These are phyloP conservation scores for Cephalopachus bancanus DNA, from an alignment of 2,797 vertebrate species.

Conservation along the genomic window DNA sequence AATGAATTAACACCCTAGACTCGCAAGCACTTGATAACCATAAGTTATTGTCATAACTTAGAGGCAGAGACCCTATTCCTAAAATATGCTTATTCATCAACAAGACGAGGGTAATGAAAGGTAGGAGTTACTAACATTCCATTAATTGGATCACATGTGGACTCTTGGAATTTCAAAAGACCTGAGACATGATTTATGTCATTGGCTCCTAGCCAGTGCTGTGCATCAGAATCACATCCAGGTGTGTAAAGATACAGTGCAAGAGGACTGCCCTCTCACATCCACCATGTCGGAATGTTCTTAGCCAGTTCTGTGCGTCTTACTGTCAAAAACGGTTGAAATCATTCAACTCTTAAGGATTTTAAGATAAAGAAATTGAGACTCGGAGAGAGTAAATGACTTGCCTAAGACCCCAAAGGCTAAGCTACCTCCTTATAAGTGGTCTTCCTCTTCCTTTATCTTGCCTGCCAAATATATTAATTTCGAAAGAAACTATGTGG, in stretches of 20 bases:
- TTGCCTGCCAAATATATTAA: conserved; percentile 56
- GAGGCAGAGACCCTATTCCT: conserved; percentile 9
- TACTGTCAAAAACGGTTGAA: conserved; percentile 18
- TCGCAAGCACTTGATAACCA: conserved; percentile 22
- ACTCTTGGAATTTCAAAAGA: conserved; percentile 62
- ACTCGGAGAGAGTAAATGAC: conserved; percentile 29
- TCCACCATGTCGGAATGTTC: conserved; percentile 44
- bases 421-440: conserved; percentile 23
- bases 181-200: conserved; percentile 65
- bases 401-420: background rate
- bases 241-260: background rate
- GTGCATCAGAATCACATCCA: conserved; percentile 57
- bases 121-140: conserved; percentile 43
- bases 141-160: conserved; percentile 64
- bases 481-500: conserved; percentile 52
- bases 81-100: conserved; percentile 73
- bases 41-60: conserved; percentile 69
- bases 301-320: conserved; percentile 15
- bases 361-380: conserved; percentile 64
- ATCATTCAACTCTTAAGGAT: conserved; percentile 52
- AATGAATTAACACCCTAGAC: conserved; percentile 51
- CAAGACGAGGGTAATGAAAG: conserved; percentile 62
- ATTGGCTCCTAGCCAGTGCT: conserved; percentile 48
- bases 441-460: conserved; percentile 22
- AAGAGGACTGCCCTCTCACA: background rate